phyloP scores from a whole-genome alignment of 2,113 vertebrate genomes.

The Anolis sagrei region DNA sequence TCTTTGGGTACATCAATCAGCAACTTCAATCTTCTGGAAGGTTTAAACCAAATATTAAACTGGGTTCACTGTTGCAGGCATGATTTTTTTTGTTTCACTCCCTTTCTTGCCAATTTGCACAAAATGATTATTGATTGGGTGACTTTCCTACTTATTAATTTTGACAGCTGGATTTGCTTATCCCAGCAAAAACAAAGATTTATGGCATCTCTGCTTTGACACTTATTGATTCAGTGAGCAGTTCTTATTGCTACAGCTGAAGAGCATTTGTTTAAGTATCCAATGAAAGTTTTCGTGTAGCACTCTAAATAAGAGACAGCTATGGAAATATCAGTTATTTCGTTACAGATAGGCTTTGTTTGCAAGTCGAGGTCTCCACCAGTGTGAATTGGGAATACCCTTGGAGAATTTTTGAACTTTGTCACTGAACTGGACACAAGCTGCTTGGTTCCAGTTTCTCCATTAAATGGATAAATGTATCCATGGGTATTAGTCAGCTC shows the following conservation, averaged over 20 bases:
- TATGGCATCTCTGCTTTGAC: conserved; percentile 6
- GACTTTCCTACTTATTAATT: conserved; percentile 31
- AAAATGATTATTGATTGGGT: conserved; percentile 16
- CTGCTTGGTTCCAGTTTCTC: conserved; percentile 32
- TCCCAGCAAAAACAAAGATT: conserved; percentile 13
- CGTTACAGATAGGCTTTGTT: conserved; percentile 47
- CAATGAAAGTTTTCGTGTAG: conserved; percentile 46
- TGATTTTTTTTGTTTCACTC: background rate
- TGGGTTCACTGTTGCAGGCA: background rate
- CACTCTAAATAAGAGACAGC: conserved; percentile 63
- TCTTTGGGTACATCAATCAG: background rate
- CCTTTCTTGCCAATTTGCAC: background rate
- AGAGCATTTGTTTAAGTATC: conserved; percentile 44
- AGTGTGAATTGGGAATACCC: conserved; percentile 45
- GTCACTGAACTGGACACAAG: conserved; percentile 42
- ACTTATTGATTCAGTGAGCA: conserved; percentile 19
- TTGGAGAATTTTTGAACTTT: conserved; percentile 52
- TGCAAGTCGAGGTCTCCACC: conserved; percentile 40
- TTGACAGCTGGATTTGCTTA: conserved; percentile 39
- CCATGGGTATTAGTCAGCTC: background rate
- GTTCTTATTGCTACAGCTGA: conserved; percentile 68
- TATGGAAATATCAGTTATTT: conserved; percentile 64
- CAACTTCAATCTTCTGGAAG: background rate
- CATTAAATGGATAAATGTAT: background rate
- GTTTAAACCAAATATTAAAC: conserved; percentile 19